Percentiles rank a stretch among this genome's conserved stretches.
These are phyloP conservation scores for Drosophila pectinifera DNA, from an alignment of 1,140 invertebrate species.

Conservation along the genomic window DNA sequence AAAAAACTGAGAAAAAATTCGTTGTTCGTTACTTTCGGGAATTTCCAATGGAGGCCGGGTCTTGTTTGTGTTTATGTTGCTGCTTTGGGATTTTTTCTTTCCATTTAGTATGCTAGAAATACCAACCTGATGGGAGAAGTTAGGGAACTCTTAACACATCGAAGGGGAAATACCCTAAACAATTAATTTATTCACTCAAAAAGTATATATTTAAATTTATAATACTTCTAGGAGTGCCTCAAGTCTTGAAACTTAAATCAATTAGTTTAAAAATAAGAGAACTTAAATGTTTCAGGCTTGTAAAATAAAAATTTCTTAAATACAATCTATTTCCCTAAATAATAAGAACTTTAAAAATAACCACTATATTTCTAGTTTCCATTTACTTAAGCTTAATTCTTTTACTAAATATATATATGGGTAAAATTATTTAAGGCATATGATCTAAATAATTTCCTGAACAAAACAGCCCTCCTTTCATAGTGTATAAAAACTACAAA, in stretches of 20 bases:
- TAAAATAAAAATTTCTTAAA: too few relatives aligned
- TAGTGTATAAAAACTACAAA: slow-evolving; percentile 29
- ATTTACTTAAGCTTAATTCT: too few relatives aligned
- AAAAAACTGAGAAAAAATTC: slow-evolving; percentile 40
- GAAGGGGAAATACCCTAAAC: slow-evolving; percentile 13
- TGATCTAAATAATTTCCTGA: background rate
- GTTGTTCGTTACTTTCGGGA: slow-evolving; percentile 37
- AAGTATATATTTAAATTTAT: background rate
- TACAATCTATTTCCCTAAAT: too few relatives aligned
- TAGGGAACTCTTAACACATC: background rate
- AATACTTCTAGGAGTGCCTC: background rate
- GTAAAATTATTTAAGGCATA: background rate
- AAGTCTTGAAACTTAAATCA: too few relatives aligned
- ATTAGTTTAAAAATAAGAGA: too few relatives aligned
- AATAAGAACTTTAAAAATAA: too few relatives aligned
- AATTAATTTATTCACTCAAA: background rate
- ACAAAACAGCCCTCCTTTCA: too few relatives aligned
- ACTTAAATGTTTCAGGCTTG: too few relatives aligned
- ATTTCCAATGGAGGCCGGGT: slow-evolving; percentile 55
- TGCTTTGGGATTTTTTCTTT: slow-evolving; percentile 21
- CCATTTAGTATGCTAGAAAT: slow-evolving; percentile 27
- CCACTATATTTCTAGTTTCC: too few relatives aligned
- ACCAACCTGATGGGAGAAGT: background rate
- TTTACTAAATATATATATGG: too few relatives aligned
- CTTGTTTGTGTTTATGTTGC: slow-evolving; percentile 59